Evolutionary conservation across 2,113 vertebrate species (phyloP).

Genomic region (Geococcyx californianus): DNA sequence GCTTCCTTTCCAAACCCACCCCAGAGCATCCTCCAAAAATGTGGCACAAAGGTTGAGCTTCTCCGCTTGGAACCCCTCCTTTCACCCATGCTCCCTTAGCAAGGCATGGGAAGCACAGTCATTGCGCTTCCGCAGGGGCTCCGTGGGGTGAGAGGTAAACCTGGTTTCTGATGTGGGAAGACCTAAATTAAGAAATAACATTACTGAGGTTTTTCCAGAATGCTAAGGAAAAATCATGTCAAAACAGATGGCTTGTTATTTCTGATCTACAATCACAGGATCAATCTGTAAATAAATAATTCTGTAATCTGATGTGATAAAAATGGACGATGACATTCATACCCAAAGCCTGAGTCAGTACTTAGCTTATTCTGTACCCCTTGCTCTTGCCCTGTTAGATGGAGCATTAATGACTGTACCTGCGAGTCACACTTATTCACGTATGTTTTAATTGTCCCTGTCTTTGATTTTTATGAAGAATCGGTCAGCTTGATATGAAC

Average conservation of each 20-base stretch:
- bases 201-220: conserved; percentile 34
- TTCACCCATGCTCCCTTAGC: not conserved
- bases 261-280: not conserved
- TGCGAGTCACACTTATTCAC: not conserved
- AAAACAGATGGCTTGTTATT: conserved; percentile 23
- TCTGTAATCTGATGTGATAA: conserved; percentile 6
- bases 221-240: not conserved
- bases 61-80: not conserved
- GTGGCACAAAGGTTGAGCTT: not conserved
- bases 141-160: too few relatives aligned
- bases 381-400: not conserved
- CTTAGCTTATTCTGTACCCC: not conserved
- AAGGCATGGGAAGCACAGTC: not conserved
- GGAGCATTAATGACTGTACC: not conserved
- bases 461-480: not conserved
- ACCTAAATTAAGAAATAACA: not conserved
- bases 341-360: not conserved
- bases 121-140: too few relatives aligned
- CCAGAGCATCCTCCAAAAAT: not conserved
- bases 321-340: conserved; percentile 21
- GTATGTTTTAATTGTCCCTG: not conserved
- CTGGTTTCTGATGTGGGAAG: not conserved
- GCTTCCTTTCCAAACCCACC: not conserved
- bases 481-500: not conserved
- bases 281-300: conserved; percentile 23